Evolutionary conservation across 37 sponge, comb jelly and placozoan genomes (phyloP).

Genomic region (Mnemiopsis leidyi): DNA sequence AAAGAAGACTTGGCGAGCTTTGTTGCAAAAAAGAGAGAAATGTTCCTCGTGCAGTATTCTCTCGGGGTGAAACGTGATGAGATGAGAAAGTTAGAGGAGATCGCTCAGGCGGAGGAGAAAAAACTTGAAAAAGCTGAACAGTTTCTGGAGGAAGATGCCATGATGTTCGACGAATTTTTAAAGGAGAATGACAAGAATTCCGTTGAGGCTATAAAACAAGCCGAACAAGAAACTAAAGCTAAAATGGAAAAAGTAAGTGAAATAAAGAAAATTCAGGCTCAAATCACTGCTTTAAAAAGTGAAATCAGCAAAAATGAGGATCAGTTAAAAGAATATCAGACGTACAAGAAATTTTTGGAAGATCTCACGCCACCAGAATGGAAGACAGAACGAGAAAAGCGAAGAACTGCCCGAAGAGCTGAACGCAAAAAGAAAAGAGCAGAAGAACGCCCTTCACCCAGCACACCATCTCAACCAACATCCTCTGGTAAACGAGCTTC

Average conservation of each 20-base stretch:
- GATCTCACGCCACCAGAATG: conserved; percentile 74
- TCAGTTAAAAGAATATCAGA: conserved; percentile 75
- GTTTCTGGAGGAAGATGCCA: conserved; percentile 89
- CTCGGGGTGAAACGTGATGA: conserved; percentile 93
- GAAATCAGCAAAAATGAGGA: conserved; percentile 92
- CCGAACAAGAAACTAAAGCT: conserved; percentile 86
- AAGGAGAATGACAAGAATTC: conserved; percentile 96
- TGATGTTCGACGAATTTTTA: conserved; percentile 94
- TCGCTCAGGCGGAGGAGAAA: conserved; percentile 86
- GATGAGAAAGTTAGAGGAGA: conserved; percentile 87
- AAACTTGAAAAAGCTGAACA: conserved; percentile 88
- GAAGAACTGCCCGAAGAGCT: conserved; percentile 15
- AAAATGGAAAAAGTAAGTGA: conserved; percentile 90
- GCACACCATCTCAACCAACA: not conserved
- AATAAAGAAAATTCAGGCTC: conserved; percentile 87
- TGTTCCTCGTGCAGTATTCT: conserved; percentile 92
- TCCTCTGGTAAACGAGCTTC: not conserved
- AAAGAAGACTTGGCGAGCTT: conserved; percentile 85
- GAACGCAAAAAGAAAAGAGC: conserved; percentile 48
- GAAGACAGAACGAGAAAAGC: conserved; percentile 33
- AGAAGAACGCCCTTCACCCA: not conserved
- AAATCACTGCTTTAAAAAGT: conserved; percentile 82
- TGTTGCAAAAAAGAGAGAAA: conserved; percentile 81
- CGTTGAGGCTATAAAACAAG: conserved; percentile 90
- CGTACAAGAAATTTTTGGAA: conserved; percentile 78